Evolutionary conservation across 2,113 vertebrate species (phyloP).

Genomic region (Pachycephala philippinensis): DNA sequence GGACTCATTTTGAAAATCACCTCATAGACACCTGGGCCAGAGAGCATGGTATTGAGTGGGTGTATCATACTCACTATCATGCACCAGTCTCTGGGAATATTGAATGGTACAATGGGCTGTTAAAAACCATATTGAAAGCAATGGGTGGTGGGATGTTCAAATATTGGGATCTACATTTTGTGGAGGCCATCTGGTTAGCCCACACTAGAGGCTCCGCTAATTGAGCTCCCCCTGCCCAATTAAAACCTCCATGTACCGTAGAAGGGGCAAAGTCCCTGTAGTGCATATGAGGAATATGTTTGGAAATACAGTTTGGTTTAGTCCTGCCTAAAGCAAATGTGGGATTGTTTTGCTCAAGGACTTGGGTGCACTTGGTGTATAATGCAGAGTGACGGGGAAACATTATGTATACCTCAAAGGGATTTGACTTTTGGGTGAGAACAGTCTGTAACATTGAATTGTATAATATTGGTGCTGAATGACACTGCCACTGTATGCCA

Average conservation of each 20-base stretch:
- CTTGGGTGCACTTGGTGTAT: not conserved
- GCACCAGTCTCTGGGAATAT: not conserved
- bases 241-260: accelerated
- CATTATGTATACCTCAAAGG: not conserved
- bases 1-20: not conserved
- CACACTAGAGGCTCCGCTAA: not conserved
- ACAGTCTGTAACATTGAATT: not conserved
- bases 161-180: not conserved
- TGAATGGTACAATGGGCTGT: not conserved
- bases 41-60: not conserved
- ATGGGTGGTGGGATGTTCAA: not conserved
- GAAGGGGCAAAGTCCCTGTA: not conserved
- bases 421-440: not conserved
- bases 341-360: not conserved
- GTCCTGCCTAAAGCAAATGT: not conserved
- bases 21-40: not conserved
- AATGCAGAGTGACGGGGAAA: not conserved
- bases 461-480: not conserved
- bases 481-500: not conserved
- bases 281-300: not conserved
- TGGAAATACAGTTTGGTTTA: not conserved
- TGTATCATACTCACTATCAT: not conserved
- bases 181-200: not conserved
- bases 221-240: not conserved
- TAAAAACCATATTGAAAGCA: not conserved